Evolutionary conservation across 2,888 invertebrate genomes (phyloP).

Genomic region (Peribatodes rhomboidaria): DNA sequence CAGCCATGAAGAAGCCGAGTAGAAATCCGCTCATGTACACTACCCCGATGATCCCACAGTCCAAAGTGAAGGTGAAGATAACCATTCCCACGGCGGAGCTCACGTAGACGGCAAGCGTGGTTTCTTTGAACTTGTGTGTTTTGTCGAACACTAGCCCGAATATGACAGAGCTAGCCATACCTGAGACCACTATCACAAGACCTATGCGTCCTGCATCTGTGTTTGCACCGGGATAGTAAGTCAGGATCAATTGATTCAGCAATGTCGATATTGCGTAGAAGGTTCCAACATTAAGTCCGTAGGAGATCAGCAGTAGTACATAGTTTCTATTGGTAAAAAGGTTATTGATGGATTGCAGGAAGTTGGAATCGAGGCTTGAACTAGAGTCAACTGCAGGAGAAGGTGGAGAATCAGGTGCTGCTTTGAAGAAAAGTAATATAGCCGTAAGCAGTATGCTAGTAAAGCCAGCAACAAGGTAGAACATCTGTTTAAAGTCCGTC

Average conservation of each 20-base stretch:
- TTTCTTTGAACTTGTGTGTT: slow-evolving; percentile 98
- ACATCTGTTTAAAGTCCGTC: slow-evolving; percentile 92
- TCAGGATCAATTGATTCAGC: slow-evolving; percentile 94
- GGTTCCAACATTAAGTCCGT: slow-evolving; percentile 98
- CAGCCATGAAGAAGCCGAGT: slow-evolving; percentile 99
- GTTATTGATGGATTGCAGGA: slow-evolving; percentile 90
- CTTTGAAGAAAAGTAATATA: slow-evolving; percentile 94
- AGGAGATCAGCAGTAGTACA: slow-evolving; percentile 93
- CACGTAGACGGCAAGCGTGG: slow-evolving; percentile 95
- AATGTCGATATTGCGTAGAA: slow-evolving; percentile 99
- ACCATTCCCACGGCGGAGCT: slow-evolving; percentile 97
- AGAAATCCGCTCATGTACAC: slow-evolving; percentile 95
- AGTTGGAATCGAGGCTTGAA: slow-evolving; percentile 86
- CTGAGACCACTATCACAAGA: slow-evolving; percentile 95
- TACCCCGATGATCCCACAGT: slow-evolving; percentile 90
- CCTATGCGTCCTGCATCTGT: slow-evolving; percentile 96
- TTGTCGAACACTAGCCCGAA: slow-evolving; percentile 96
- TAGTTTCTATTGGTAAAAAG: slow-evolving; percentile 93
- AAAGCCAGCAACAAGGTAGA: slow-evolving; percentile 93
- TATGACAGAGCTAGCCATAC: slow-evolving; percentile 96
- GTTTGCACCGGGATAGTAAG: slow-evolving; percentile 92
- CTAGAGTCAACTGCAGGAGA: slow-evolving; percentile 92
- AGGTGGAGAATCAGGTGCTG: slow-evolving; percentile 95
- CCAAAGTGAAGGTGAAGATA: slow-evolving; percentile 95
- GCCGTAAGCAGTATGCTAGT: slow-evolving; percentile 93